These are phyloP conservation scores for Chrysomela aeneicollis DNA, from an alignment of 2,888 invertebrate species.

Conservation along the genomic window DNA sequence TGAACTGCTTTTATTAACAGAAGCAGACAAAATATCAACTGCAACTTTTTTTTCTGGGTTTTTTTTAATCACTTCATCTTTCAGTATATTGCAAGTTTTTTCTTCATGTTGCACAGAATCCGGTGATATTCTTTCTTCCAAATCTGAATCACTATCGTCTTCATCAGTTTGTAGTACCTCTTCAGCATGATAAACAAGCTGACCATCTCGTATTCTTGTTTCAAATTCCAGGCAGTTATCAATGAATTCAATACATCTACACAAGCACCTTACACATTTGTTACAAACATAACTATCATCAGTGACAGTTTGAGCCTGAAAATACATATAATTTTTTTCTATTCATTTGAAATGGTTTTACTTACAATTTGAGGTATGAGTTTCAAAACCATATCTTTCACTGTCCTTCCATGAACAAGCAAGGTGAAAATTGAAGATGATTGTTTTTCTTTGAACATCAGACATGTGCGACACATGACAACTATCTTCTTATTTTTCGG, in stretches of 20 bases:
- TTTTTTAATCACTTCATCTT: too few relatives aligned
- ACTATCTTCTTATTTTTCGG: constrained; percentile 3
- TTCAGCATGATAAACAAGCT: constrained; percentile 13
- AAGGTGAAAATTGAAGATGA: constrained; percentile 16
- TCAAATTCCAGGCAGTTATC: constrained; percentile 24
- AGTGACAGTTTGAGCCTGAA: constrained; percentile 7
- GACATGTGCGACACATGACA: constrained; percentile 32
- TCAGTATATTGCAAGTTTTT: too few relatives aligned
- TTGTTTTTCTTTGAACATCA: constrained; percentile 8
- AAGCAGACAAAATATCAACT: too few relatives aligned
- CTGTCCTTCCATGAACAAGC: constrained; percentile 19
- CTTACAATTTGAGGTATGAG: constrained; percentile 28
- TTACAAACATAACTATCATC: constrained; percentile 24
- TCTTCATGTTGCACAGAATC: neutral
- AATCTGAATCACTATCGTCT: neutral
- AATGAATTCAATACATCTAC: constrained; percentile 18
- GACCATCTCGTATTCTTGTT: constrained; percentile 18
- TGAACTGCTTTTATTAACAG: too few relatives aligned
- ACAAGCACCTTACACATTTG: constrained; percentile 23
- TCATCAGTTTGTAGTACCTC: neutral
- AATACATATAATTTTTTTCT: too few relatives aligned
- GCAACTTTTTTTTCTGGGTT: too few relatives aligned
- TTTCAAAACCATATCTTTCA: constrained; percentile 24
- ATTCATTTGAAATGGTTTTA: neutral
- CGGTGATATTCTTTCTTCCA: neutral